Evolutionary conservation across 1,140 invertebrate genomes (phyloP).

Genomic region (Pemphigus obesinymphae): DNA sequence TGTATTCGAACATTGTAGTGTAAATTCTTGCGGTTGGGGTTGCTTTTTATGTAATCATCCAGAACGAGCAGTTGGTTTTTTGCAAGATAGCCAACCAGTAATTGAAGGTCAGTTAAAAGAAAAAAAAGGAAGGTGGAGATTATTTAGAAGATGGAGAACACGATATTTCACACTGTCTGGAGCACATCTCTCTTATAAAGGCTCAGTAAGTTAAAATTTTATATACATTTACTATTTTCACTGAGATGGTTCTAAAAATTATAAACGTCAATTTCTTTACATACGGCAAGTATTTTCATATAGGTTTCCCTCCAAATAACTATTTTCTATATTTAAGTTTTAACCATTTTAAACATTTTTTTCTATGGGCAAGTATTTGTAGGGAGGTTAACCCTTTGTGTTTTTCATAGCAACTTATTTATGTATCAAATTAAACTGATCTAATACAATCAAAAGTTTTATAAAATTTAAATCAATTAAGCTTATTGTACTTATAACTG

Average conservation of each 20-base stretch:
- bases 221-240: not conserved
- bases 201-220: slow-evolving; percentile 61
- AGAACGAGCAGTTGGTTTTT: slow-evolving; percentile 74
- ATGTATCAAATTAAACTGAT: too few relatives aligned
- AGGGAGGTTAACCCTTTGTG: too few relatives aligned
- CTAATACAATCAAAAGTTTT: too few relatives aligned
- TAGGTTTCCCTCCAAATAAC: too few relatives aligned
- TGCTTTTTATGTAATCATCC: slow-evolving; percentile 90
- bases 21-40: slow-evolving; percentile 62
- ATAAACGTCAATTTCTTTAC: too few relatives aligned
- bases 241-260: not conserved
- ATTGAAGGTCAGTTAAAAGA: slow-evolving; percentile 91
- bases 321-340: too few relatives aligned
- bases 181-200: slow-evolving; percentile 81
- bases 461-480: too few relatives aligned
- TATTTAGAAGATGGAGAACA: slow-evolving; percentile 86
- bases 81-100: slow-evolving; percentile 69
- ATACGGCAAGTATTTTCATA: too few relatives aligned
- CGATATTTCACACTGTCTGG: slow-evolving; percentile 89
- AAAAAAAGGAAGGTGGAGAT: slow-evolving; percentile 87
- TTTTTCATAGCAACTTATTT: too few relatives aligned
- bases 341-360: too few relatives aligned
- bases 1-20: slow-evolving; percentile 74
- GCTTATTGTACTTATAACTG: too few relatives aligned
- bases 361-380: too few relatives aligned